Percentiles rank a stretch among this genome's conserved stretches.
Conservation (phyloP, 2,888 invertebrate species). For the Thecocarcelia acutangulata region DNA sequence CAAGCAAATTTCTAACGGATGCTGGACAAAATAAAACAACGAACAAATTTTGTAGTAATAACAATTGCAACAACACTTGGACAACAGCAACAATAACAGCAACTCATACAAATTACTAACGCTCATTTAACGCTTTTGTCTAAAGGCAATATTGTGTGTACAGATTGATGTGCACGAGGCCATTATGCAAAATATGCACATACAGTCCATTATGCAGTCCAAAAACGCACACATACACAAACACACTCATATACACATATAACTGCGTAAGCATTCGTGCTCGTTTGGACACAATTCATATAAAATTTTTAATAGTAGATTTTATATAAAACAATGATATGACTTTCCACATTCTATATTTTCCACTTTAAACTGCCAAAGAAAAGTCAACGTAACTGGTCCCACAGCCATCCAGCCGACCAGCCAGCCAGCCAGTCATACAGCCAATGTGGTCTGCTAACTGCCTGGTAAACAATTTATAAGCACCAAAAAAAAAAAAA, state of each 20-base stretch:
- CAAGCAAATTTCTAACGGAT: constrained; percentile 24
- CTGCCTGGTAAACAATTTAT: constrained; percentile 65
- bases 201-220: constrained; percentile 6
- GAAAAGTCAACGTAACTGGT: constrained; percentile 53
- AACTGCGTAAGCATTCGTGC: background rate
- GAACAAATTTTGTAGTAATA: constrained; percentile 10
- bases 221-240: constrained; percentile 12
- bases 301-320: constrained; percentile 47
- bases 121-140: constrained; percentile 68
- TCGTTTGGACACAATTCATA: constrained; percentile 43
- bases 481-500: constrained; percentile 37
- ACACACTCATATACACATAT: background rate
- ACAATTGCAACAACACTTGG: constrained; percentile 42
- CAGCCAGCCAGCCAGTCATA: constrained; percentile 31
- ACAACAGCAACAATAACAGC: constrained; percentile 38
- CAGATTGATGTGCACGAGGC: constrained; percentile 9
- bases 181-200: constrained; percentile 31
- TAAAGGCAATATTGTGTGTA: constrained; percentile 56
- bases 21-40: constrained; percentile 15
- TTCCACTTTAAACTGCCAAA: constrained; percentile 34
- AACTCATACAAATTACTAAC: constrained; percentile 63
- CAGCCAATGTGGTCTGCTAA: constrained; percentile 58
- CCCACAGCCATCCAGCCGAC: constrained; percentile 5
- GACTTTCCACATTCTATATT: constrained; percentile 32
- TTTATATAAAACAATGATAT: constrained; percentile 54